Base-by-base conservation (phyloP, 2,797 vertebrate species). In the Rhyacichthys aspro region DNA sequence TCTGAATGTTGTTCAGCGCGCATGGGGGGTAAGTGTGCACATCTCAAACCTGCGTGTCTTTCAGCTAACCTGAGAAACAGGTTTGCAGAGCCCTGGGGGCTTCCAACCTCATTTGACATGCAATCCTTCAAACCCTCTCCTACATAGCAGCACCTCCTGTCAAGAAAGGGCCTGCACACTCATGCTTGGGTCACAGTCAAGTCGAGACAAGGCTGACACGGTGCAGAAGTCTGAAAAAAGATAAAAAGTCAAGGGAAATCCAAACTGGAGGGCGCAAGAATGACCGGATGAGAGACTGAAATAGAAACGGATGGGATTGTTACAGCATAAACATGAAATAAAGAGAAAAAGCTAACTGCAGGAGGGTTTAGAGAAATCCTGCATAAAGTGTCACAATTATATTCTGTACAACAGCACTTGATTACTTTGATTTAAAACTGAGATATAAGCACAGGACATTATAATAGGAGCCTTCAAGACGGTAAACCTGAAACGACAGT, bases 31-130 rank as follows among this genome's bases (percentile, higher is more conserved):
- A 18, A 60, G 42, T 55, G 19, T 48, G 18, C 28, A 33, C 1
- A 37, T 47, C 6, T 43, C 8, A 49, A 28, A 54, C 14, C n/a
- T 7, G 15, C 9, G 2, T 45, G 11, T 33, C 15, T 44, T 43
- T 50, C 44, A 17, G 34, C 42, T 42, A 59, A 85, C 72, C 65
- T 55, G 41, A 74, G 43, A 66, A 65, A 63, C 76, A 58, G 59
- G 67, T 81, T 78, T 71, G 48, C 43, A 41, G 18, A 45, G 52
- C 38, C 47, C 38, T 1, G 12, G n/a, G 42, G 55, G 59, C 43
- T 68, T 65, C 23, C 18, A 61, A 67, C 70, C 19, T 5, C 32
- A 72, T 71, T 44, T 69, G 19, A 69, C 52, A 67, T 48, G 49
- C 36, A 62, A 49, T 39, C 55, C 46, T 63, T 70, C 46, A 72